Evolutionary conservation across 1,140 invertebrate species (phyloP).

Genomic region (Choristoneura fumiferana): DNA sequence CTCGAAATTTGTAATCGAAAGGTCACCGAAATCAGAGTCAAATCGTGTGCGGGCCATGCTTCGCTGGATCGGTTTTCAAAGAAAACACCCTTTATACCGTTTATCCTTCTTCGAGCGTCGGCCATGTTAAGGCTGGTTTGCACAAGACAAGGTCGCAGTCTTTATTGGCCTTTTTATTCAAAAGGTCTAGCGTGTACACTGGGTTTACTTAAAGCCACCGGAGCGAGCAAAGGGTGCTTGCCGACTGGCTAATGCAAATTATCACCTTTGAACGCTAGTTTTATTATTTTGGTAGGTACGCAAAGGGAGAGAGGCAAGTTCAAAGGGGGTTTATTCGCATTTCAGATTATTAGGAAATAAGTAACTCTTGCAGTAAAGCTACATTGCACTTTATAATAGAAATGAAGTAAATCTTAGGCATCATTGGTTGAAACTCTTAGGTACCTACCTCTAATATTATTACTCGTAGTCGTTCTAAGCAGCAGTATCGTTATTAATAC

Average conservation of each 20-base stretch:
- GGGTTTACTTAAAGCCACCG: constrained; percentile 4
- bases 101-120: constrained; percentile 26
- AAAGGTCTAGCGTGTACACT: background rate
- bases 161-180: constrained; percentile 10
- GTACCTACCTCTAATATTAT: no score
- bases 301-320: constrained; percentile 27
- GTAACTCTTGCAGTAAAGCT: no score
- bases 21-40: constrained; percentile 17
- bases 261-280: background rate
- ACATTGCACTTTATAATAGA: no score
- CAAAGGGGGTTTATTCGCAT: no score
- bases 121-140: constrained; percentile 24
- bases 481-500: constrained; percentile 23
- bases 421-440: no score
- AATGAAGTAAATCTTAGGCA: no score
- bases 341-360: no score
- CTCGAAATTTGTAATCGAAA: background rate
- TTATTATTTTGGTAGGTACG: background rate
- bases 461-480: no score
- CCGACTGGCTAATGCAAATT: constrained; percentile 10
- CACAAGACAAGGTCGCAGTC: background rate
- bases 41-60: constrained; percentile 27
- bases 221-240: background rate
- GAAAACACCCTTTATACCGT: constrained; percentile 42
- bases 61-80: constrained; percentile 41